Base-by-base conservation (phyloP, 1,140 invertebrate species). In the Chrysopa pallens region DNA sequence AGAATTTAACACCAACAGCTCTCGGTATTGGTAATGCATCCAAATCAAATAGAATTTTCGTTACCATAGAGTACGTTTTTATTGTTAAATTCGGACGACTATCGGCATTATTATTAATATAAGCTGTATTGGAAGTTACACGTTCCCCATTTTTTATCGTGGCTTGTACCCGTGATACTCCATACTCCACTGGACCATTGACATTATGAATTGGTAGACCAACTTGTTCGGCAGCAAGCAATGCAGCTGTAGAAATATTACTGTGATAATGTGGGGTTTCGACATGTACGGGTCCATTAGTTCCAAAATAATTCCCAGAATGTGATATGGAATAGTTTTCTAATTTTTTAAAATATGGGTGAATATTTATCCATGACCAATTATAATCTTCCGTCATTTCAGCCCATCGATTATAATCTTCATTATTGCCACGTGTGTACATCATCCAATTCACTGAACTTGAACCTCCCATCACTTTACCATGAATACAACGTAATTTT, bases 131-230 rank as follows among this genome's bases (percentile, higher is more conserved):
- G 6, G 67, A 59, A 43, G 62, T 70, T 52, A 67, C 70, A 28
- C 70, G 53, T 27, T 66, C 69, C 0, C 80, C 78, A 40, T 81
- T 74, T 48, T 68, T 64, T 38, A 74, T 72, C 1, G 72, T 82
- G 1, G 72, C 60, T 50, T 82, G 75, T 35, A 78, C 51, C 40
- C 68, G 70, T 4, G 70, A 70, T 17, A 76, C 71, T 31, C 77
- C 79, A 5, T 70, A 64, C 42, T 69, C 67, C 7, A 62, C 57
- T 42, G 68, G 57, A 40, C 79, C 73, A 60, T 80, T 84, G 45
- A 82, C 74, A 50, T 87, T 81, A 2, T 68, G 62, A 36, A 71
- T 64, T 36, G 69, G 64, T 37, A 80, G 75, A 1, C 73, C 74
- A 37, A 70, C 54, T 52, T 80, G 68, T 52, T 70, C 54, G 13